Percentiles rank a stretch among this genome's conserved stretches.
phyloP scores from a whole-genome alignment of 1,140 invertebrate genomes.

The Kradibia gibbosae region DNA sequence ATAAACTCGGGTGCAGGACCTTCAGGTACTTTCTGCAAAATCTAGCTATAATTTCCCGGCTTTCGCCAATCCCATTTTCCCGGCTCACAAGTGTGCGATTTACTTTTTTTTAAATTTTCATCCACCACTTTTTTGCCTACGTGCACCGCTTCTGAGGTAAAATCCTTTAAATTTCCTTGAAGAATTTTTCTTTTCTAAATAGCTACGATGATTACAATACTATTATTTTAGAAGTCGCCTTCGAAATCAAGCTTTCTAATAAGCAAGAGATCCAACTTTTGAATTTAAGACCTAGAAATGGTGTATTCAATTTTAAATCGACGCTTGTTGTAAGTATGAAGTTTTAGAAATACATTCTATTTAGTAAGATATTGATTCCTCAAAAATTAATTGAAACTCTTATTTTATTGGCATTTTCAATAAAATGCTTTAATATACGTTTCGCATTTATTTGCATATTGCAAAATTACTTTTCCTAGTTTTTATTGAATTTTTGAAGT shows the following conservation, averaged over 20 bases:
- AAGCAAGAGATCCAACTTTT: not conserved
- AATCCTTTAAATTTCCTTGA: not conserved
- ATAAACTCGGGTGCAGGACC: conserved; percentile 34
- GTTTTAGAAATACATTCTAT: not conserved
- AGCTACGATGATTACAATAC: not conserved
- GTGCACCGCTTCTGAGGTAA: not conserved
- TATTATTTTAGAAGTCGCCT: not conserved
- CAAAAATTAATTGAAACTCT: not conserved
- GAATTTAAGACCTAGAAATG: not conserved
- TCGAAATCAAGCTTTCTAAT: not conserved
- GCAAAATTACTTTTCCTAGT: not conserved
- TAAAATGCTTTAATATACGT: not conserved
- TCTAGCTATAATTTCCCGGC: conserved; percentile 49
- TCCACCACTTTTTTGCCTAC: not conserved
- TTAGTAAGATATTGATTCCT: not conserved
- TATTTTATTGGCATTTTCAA: conserved; percentile 7
- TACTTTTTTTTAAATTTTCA: conserved; percentile 27
- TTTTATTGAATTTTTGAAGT: not conserved
- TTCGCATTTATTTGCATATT: not conserved
- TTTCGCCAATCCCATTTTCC: conserved; percentile 41
- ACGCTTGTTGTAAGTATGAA: no score
- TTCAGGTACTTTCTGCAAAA: conserved; percentile 34
- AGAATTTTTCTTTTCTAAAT: not conserved
- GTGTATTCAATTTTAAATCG: not conserved
- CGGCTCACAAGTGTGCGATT: not conserved